phyloP scores from a whole-genome alignment of 1,140 invertebrate genomes.

The Dufourea novaeangliae region DNA sequence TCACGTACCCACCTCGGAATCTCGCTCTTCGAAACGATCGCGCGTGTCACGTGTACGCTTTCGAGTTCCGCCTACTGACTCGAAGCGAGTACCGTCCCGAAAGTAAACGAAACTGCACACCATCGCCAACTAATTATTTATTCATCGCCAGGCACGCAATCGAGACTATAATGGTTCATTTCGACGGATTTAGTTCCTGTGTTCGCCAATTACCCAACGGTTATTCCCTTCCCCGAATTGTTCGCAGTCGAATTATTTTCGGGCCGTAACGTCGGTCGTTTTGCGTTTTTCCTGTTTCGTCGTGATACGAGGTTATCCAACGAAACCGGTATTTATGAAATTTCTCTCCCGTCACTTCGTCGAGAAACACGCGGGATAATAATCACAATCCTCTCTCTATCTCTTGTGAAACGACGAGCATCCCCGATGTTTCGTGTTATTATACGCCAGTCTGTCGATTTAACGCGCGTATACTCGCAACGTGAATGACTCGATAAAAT shows the following conservation, averaged over 20 bases:
- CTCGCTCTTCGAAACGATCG: conserved; percentile 26
- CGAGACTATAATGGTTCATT: conserved; percentile 22
- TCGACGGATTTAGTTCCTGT: conserved; percentile 16
- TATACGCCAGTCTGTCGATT: too few relatives aligned
- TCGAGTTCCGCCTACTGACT: conserved; percentile 32
- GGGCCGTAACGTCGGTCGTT: not conserved
- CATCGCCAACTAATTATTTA: conserved; percentile 36
- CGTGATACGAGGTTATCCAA: not conserved
- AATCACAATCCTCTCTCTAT: too few relatives aligned
- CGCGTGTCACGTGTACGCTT: conserved; percentile 42
- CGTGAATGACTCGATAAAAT: too few relatives aligned
- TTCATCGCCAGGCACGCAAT: conserved; percentile 30
- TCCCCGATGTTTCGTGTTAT: too few relatives aligned
- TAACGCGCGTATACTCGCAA: too few relatives aligned
- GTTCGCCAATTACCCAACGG: not conserved
- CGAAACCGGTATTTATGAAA: not conserved
- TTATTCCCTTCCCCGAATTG: conserved; percentile 24
- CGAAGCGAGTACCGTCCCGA: conserved; percentile 4
- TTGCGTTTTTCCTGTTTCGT: not conserved
- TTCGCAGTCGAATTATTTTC: conserved; percentile 27
- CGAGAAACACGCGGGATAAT: too few relatives aligned
- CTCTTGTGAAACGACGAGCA: too few relatives aligned
- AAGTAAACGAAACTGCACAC: conserved; percentile 21
- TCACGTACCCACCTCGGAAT: conserved; percentile 48
- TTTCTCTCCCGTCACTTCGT: too few relatives aligned